Evolutionary conservation across 2,888 invertebrate species (phyloP), one percentile per base, ranked within the genome.

Genomic region (Stenchaetothrips biformis): DNA sequence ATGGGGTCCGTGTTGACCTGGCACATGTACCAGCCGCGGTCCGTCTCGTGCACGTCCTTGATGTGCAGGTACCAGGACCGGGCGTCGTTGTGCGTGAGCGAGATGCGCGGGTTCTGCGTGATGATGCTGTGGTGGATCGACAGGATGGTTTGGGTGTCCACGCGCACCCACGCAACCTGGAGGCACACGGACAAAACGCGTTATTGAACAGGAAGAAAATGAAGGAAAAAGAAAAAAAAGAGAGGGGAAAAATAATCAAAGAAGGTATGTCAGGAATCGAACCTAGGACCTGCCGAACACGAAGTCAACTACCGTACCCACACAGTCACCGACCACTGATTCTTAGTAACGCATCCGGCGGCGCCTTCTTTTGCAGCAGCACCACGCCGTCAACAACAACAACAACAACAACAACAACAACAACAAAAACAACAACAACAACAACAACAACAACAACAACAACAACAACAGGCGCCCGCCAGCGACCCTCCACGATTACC

Each of bases 1-100:
- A 96, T 96, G n/a, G 96, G 96, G 87, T 96, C 95, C 0, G 96
- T 96, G 88, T 96, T 96, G 83, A 96, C 93, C 88, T 96, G 95
- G 86, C 95, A 95, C 95, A 95, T 95, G 86, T 92, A 96, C 95
- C 95, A 96, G 82, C 96, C 96, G 2, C 95, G 90, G 88, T 96
- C 96, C 78, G 92, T 91, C 86, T 96, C 95, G 86, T 95, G 94
- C 49, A 95, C 95, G 85, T 93, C 92, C 87, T 93, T 93, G 87
- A 96, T 94, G 86, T 95, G 96, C 82, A 96, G 90, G 87, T 94
- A 96, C 95, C 96, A 96, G 80, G 95, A 95, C 81, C 95, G 92
- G 86, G 95, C 95, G 88, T 96, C 95, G 87, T 95, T 95, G 89
- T 93, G 94, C 80, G 95, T 93, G 81, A 96, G 89, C 82, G 93